Evolutionary conservation across 2,113 vertebrate species (phyloP), one percentile per base, ranked within the genome.

Genomic region (Gavialis gangeticus): DNA sequence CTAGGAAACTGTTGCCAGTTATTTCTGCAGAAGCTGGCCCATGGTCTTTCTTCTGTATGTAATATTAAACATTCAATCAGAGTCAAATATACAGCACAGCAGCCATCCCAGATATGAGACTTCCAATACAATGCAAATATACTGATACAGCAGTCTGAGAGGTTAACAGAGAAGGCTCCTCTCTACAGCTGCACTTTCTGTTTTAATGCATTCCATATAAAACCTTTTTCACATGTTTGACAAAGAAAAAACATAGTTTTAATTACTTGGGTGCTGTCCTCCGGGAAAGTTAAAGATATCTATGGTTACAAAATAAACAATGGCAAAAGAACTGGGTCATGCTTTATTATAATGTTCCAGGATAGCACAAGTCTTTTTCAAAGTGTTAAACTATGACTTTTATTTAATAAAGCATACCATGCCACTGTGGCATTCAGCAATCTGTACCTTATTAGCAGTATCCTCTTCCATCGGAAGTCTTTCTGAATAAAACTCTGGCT

Each of bases 231-330:
- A 54, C 69, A 57, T 57, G 75, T 60, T 82, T 69, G 57, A 64
- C 80, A 85, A 79, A 95, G 58, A 79, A 89, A 88, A 92, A 69
- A 60, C 62, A 66, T 76, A 25, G 54, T 91, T 77, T 75, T 87
- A 89, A 88, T 1, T 2, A 30, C 92, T 59, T 79, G 24, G 78
- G 87, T 86, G 91, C 89, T 93, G 78, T 90, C 89, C 84, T 93
- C 56, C 4, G 62, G 60, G 89, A 54, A 94, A 94, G 88, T 78
- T 84, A 22, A 86, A 92, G 75, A 84, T 0, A 1, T n/a, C 80
- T 80, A 91, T 60, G 64, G 82, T 21, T 94, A 92, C 89, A 94
- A 95, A 95, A 93, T 82, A 96, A 97, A 95, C 62, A 93, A 86
- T 15, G 5, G 66, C 89, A 67, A 10, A 25, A 88, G 91, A 96